Base-by-base conservation (phyloP, 2,888 invertebrate species). In the Bombylius major region DNA sequence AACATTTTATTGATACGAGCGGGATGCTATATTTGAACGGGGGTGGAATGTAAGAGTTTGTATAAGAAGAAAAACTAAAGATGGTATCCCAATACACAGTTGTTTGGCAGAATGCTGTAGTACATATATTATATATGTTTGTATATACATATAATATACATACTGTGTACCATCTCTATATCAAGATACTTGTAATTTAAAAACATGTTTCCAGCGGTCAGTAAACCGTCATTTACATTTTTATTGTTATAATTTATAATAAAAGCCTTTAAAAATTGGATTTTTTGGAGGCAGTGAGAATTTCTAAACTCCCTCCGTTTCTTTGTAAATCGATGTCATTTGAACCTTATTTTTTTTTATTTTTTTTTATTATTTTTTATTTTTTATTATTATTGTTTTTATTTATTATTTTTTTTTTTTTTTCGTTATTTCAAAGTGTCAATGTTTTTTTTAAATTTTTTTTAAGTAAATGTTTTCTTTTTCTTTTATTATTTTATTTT, bases 201-300 rank as follows among this genome's bases (percentile, higher is more conserved):
- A 59, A 59, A 59, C 59, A 56, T 57, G 59, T 59, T 59, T 55
- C 52, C 55, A 51, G 57, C 59, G 59, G 59, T 59, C 59, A 59
- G 57, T 59, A 59, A 59, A 59, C 59, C 54, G 57, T 57, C 59
- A 59, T 59, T 59, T 59, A 57, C 59, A 59, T 59, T 57, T 59
- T 59, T 59, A 59, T 59, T 59, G 59, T 59, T 59, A 59, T 59
- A 59, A 59, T 59, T 59, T 59, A 59, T 57, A 58, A 58, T 58
- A 58, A 58, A 55, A 53, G 55, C 44, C 55, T 58, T 48, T 50
- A 47, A 48, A 56, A 56, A 53, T 49, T 36, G 56, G 53, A 46
- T 45, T 53, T 56, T 50, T 56, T 53, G 49, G 53, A 53, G 56
- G 56, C 53, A 53, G 49, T 56, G 53, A 56, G 53, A 56, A 49